Evolutionary conservation across 2,888 invertebrate genomes (phyloP), one percentile per base, ranked within the genome.

Genomic region (Caenorhabditis becei): DNA sequence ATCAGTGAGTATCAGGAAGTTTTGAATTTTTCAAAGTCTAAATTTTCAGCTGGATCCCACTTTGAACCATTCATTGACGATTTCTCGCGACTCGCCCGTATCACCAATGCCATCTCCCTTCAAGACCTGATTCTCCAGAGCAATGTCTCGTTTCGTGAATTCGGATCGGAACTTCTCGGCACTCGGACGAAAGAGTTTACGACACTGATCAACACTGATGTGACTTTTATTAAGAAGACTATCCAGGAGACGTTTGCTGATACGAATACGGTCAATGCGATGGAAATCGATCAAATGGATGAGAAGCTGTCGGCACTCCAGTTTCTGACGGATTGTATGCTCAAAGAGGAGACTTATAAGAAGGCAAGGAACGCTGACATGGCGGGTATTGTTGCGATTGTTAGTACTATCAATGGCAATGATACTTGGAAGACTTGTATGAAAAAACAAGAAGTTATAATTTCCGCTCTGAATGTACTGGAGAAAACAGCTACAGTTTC

Each of bases 31-130:
- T n/a, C n/a, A n/a, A n/a, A n/a, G n/a, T n/a, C n/a, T n/a, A n/a
- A n/a, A n/a, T n/a, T n/a, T n/a, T n/a, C n/a, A n/a, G n/a, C n/a
- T n/a, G n/a, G n/a, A n/a, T n/a, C n/a, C n/a, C n/a, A n/a, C n/a
- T n/a, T n/a, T n/a, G n/a, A n/a, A n/a, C n/a, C n/a, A n/a, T n/a
- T n/a, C n/a, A n/a, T n/a, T n/a, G n/a, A 63, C 2, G 51, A 63
- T 41, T 23, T 63, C 1, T 24, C 51, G 7, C 32, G 32, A 11
- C 14, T 63, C 14, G 16, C 49, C 32, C 63, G 63, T 18, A 35
- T 63, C 35, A 63, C 41, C 49, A 63, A 63, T 26, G 51, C 63
- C 0, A 51, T 63, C 18, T 20, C 51, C 10, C 63, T 63, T 0
- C 32, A 18, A 20, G 8, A 28, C 0, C 32, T 23, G 1, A 10